Conservation (phyloP, 53 echinoderm and acorn worm genomes). For the Zoroaster sp. region DNA sequence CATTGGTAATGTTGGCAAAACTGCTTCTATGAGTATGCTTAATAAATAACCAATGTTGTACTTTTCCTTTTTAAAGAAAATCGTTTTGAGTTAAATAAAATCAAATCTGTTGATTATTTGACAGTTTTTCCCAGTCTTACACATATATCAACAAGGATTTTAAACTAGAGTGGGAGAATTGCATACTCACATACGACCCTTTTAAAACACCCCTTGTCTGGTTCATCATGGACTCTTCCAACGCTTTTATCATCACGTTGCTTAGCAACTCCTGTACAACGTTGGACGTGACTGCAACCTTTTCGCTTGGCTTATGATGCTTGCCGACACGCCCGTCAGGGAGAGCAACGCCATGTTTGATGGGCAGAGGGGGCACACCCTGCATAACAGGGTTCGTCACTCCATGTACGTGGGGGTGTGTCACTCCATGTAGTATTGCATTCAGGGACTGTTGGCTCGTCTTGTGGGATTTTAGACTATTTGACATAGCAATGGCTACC, state of each 20-base stretch:
- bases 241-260: conserved; percentile 73
- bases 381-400: not conserved
- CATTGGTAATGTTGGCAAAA: too few species aligned
- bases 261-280: conserved; percentile 71
- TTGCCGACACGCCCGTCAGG: conserved; percentile 21
- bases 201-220: conserved; percentile 28
- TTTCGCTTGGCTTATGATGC: not conserved
- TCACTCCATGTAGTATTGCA: not conserved
- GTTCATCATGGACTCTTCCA: conserved; percentile 52
- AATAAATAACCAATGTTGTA: too few species aligned
- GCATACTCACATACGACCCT: conserved; percentile 16
- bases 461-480: not conserved
- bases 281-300: not conserved
- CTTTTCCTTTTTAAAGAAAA: too few species aligned
- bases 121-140: too few species aligned
- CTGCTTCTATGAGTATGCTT: too few species aligned
- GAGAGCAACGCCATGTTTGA: conserved; percentile 13
- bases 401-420: not conserved
- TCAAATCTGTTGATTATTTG: too few species aligned
- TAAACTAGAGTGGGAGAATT: not conserved
- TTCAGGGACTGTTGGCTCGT: conserved; percentile 10
- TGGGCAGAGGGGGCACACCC: not conserved
- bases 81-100: too few species aligned
- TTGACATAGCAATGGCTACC: not conserved
- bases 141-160: too few species aligned